Evolutionary conservation across 2,888 invertebrate genomes (phyloP).

Genomic region (Cerceris ruficornis): DNA sequence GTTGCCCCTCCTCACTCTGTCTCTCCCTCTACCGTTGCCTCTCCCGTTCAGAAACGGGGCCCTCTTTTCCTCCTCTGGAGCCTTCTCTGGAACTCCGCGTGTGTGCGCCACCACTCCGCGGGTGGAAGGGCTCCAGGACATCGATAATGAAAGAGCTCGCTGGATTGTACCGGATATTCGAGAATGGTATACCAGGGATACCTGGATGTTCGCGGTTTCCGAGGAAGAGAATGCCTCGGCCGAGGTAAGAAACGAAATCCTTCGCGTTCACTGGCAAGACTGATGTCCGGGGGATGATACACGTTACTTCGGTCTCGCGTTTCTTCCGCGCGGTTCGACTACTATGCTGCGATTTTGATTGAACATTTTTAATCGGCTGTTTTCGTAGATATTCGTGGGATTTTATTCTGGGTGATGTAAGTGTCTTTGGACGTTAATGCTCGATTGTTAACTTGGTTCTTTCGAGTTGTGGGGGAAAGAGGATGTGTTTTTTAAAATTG

Average conservation of each 20-base stretch:
- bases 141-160: slow-evolving; percentile 51
- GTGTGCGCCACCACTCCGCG: slow-evolving; percentile 7
- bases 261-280: not conserved
- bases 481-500: no score
- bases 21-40: slow-evolving; percentile 1
- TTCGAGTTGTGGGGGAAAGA: no score
- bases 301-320: no score
- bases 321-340: no score
- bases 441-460: no score
- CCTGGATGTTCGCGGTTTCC: slow-evolving; percentile 10
- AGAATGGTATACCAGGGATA: slow-evolving; percentile 24
- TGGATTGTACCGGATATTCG: slow-evolving; percentile 32
- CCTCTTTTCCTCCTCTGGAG: slow-evolving; percentile 15
- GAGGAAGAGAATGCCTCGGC: not conserved
- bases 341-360: no score
- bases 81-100: slow-evolving; percentile 8
- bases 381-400: no score
- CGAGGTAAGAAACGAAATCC: slow-evolving; percentile 1
- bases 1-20: slow-evolving; percentile 20
- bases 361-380: no score
- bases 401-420: no score
- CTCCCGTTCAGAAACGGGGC: not conserved
- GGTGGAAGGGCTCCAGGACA: slow-evolving; percentile 9
- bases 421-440: no score
- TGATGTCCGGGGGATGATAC: not conserved